These are phyloP conservation scores for Galaxias olidus DNA, from an alignment of 2,797 vertebrate species.

Conservation along the genomic window DNA sequence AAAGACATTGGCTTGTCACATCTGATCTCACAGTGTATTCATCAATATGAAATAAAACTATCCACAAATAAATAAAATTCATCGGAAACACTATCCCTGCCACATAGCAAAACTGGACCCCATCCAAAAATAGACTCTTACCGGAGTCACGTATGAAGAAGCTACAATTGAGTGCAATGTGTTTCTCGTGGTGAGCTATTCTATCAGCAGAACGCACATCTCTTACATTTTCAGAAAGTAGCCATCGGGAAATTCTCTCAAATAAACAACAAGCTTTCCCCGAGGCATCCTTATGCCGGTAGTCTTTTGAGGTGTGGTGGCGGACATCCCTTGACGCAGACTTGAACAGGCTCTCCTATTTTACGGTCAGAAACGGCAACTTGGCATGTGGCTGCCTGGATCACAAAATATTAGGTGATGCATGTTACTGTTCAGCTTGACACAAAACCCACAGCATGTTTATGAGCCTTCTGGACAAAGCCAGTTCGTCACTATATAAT, in stretches of 20 bases:
- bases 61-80: constrained; percentile 68
- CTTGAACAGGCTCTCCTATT: background rate
- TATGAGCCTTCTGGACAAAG: constrained; percentile 24
- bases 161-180: constrained; percentile 59
- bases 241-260: constrained; percentile 27
- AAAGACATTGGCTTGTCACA: constrained; percentile 46
- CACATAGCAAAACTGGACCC: constrained; percentile 52
- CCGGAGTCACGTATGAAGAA: constrained; percentile 39
- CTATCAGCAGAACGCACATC: constrained; percentile 37
- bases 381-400: constrained; percentile 34
- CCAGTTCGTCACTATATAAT: constrained; percentile 31
- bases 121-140: constrained; percentile 40
- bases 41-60: constrained; percentile 58
- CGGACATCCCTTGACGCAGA: background rate
- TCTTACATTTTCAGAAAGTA: constrained; percentile 41
- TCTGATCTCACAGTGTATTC: constrained; percentile 70
- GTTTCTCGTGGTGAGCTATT: constrained; percentile 36
- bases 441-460: constrained; percentile 21
- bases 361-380: constrained; percentile 33
- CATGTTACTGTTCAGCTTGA: constrained; percentile 14
- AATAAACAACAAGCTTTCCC: constrained; percentile 34
- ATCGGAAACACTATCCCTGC: constrained; percentile 59
- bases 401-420: constrained; percentile 22
- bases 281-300: constrained; percentile 14
- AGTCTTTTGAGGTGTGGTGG: constrained; percentile 22